Conservation (phyloP, 2,888 invertebrate species). For the Tillus elongatus region DNA sequence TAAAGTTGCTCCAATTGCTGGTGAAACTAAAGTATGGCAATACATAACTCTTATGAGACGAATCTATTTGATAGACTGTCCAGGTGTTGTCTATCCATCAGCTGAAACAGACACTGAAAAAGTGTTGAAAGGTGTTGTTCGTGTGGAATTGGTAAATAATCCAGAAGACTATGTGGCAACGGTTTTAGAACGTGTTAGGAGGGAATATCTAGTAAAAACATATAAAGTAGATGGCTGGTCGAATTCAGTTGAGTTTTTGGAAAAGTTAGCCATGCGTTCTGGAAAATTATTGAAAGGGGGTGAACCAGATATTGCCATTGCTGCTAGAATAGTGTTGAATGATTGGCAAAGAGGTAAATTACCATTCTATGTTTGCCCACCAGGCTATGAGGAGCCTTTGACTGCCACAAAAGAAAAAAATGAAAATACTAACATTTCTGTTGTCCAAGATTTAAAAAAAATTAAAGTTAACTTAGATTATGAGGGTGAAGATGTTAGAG, state of each 20-base stretch:
- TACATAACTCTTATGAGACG: conserved; percentile 96
- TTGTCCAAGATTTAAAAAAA: conserved; percentile 74
- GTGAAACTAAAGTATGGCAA: conserved; percentile 98
- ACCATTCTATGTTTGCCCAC: conserved; percentile 87
- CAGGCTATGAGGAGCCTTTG: conserved; percentile 66
- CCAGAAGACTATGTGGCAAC: conserved; percentile 91
- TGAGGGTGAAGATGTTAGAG: conserved; percentile 48
- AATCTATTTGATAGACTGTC: conserved; percentile 97
- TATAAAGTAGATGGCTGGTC: conserved; percentile 81
- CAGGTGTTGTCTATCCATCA: conserved; percentile 95
- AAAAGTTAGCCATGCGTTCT: conserved; percentile 73
- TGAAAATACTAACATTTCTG: conserved; percentile 43
- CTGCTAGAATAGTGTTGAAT: conserved; percentile 91
- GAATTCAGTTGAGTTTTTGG: conserved; percentile 78
- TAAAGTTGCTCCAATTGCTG: conserved; percentile 97
- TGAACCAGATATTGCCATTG: conserved; percentile 86
- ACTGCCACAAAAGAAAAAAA: conserved; percentile 33
- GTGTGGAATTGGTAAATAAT: conserved; percentile 86
- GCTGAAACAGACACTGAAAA: conserved; percentile 92
- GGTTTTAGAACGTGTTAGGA: conserved; percentile 77
- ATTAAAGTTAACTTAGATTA: conserved; percentile 55
- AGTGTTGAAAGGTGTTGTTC: conserved; percentile 94
- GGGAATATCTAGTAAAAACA: conserved; percentile 82
- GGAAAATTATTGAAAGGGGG: conserved; percentile 93
- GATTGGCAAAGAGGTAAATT: conserved; percentile 98